Percentiles rank a stretch among this genome's conserved stretches.
Evolutionary conservation across 2,113 vertebrate species (phyloP).

Genomic region (Brachyistius frenatus): DNA sequence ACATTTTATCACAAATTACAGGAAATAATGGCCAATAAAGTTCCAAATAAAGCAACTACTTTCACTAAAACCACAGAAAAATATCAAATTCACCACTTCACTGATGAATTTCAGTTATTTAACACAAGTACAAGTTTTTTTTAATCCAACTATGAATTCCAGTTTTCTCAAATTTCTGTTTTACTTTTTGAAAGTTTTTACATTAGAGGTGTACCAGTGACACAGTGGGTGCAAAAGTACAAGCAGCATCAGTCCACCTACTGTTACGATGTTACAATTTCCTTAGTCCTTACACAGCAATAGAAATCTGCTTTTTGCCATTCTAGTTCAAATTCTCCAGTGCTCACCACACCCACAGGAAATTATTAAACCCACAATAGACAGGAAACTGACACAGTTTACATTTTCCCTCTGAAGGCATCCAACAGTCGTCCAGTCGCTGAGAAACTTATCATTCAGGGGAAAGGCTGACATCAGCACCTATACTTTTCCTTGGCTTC

Average conservation of each 20-base stretch:
- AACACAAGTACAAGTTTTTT: too few relatives aligned
- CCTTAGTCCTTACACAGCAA: too few relatives aligned
- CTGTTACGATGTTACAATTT: too few relatives aligned
- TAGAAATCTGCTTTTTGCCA: too few relatives aligned
- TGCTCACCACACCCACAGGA: neutral
- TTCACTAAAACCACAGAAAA: neutral
- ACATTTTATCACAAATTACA: neutral
- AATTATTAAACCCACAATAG: neutral
- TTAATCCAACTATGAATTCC: too few relatives aligned
- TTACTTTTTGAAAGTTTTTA: too few relatives aligned
- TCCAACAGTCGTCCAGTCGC: neutral
- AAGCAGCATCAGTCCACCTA: neutral
- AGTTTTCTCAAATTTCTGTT: too few relatives aligned
- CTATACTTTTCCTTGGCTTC: conserved; percentile 42
- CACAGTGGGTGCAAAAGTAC: too few relatives aligned
- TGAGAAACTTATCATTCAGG: conserved; percentile 30
- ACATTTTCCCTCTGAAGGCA: neutral
- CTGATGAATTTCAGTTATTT: neutral
- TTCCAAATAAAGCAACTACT: too few relatives aligned
- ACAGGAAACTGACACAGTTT: neutral
- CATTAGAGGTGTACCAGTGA: too few relatives aligned
- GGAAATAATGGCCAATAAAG: neutral
- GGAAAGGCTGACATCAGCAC: conserved; percentile 50
- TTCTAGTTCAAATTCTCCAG: too few relatives aligned
- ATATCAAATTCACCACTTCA: neutral